These are phyloP conservation scores for Ptilonorhynchus violaceus DNA, from an alignment of 2,113 vertebrate genomes.

Conservation along the genomic window DNA sequence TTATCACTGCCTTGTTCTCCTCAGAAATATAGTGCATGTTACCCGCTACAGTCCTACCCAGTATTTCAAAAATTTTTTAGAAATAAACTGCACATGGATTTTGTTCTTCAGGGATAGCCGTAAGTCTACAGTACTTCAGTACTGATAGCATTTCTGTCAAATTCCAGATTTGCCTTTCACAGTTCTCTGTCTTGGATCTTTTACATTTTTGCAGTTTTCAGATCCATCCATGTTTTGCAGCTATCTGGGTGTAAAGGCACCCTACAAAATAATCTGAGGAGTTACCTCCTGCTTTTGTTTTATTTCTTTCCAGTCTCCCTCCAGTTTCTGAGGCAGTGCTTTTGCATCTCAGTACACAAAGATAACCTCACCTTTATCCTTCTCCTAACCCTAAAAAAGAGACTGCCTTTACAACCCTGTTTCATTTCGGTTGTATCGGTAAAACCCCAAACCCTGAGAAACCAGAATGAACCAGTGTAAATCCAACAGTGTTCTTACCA, in stretches of 20 bases:
- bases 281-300: neutral
- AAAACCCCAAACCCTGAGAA: conserved; percentile 12
- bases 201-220: neutral
- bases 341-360: neutral
- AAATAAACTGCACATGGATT: neutral
- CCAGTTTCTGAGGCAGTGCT: neutral
- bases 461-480: conserved; percentile 28
- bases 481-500: conserved; percentile 56
- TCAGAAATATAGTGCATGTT: neutral
- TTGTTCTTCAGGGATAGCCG: neutral
- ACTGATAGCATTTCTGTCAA: neutral
- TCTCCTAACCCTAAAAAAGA: neutral
- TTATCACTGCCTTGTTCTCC: neutral
- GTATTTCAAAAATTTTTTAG: neutral
- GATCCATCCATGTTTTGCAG: neutral
- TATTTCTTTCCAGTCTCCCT: neutral
- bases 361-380: neutral
- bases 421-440: neutral
- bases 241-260: neutral
- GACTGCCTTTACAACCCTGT: neutral
- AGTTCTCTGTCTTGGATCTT: neutral
- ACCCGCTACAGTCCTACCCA: neutral
- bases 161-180: neutral
- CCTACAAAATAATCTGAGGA: neutral
- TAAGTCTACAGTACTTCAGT: neutral